Conservation (phyloP, 2,888 invertebrate genomes). For the Tanytarsus gracilentus region DNA sequence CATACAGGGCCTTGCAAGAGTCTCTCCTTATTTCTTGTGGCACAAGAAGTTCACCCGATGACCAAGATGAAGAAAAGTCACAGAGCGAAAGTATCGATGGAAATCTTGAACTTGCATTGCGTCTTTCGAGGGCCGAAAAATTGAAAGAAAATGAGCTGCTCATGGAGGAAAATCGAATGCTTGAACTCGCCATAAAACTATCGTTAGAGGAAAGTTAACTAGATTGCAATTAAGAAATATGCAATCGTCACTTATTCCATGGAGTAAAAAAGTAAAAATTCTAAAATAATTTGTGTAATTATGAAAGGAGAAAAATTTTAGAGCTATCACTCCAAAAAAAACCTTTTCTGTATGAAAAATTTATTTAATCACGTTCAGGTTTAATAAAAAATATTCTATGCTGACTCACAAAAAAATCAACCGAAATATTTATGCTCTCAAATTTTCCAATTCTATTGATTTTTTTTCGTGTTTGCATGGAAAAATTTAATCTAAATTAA, state of each 20-base stretch:
- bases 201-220: slow-evolving; percentile 22
- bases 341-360: background rate
- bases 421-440: too few relatives aligned
- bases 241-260: too few relatives aligned
- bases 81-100: slow-evolving; percentile 22
- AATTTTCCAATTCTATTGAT: too few relatives aligned
- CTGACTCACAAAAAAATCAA: too few relatives aligned
- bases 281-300: background rate
- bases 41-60: background rate
- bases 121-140: slow-evolving; percentile 19
- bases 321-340: too few relatives aligned
- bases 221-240: too few relatives aligned
- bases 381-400: too few relatives aligned
- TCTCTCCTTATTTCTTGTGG: slow-evolving; percentile 12
- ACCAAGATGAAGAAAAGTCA: slow-evolving; percentile 17
- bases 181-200: slow-evolving; percentile 20
- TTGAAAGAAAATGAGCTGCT: slow-evolving; percentile 14
- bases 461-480: too few relatives aligned
- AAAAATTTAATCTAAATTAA: too few relatives aligned
- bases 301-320: background rate
- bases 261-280: background rate
- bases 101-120: slow-evolving; percentile 20
- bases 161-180: slow-evolving; percentile 26
- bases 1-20: slow-evolving; percentile 19
- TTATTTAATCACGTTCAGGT: background rate